Evolutionary conservation across 2,113 vertebrate genomes (phyloP).

Genomic region (Shinisaurus crocodilurus): DNA sequence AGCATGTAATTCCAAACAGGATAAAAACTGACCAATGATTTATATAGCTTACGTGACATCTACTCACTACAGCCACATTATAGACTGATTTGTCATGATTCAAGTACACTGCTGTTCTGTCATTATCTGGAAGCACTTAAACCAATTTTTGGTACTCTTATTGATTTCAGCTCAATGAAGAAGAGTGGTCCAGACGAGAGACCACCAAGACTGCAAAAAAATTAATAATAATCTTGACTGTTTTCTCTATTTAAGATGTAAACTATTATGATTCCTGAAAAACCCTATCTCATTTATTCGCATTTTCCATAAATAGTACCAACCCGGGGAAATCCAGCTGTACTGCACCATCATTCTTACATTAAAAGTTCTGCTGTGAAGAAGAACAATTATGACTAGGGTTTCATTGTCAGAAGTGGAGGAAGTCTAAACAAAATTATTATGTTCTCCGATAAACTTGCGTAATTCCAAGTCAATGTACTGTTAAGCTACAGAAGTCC

Average conservation of each 20-base stretch:
- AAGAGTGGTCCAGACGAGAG: constrained; percentile 8
- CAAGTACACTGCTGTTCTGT: constrained; percentile 9
- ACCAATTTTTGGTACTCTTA: constrained; percentile 15
- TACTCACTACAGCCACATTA: neutral
- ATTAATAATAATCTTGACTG: neutral
- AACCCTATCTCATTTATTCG: neutral
- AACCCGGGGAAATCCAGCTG: neutral
- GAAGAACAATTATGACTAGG: neutral
- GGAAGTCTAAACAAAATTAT: neutral
- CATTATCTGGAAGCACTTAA: constrained; percentile 32
- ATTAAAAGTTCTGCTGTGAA: neutral
- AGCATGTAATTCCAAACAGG: neutral
- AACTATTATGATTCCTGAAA: neutral
- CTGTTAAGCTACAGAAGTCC: neutral
- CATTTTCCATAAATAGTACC: neutral
- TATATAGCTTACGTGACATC: neutral
- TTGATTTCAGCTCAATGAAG: constrained; percentile 9
- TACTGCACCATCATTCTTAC: neutral
- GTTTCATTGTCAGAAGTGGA: neutral
- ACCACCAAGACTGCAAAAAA: neutral
- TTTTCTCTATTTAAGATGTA: neutral
- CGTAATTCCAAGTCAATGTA: neutral
- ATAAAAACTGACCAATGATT: constrained; percentile 19
- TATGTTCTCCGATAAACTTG: neutral
- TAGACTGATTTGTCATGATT: neutral